Conservation (phyloP, 2,113 vertebrate genomes). For the Glaucomys volans region DNA sequence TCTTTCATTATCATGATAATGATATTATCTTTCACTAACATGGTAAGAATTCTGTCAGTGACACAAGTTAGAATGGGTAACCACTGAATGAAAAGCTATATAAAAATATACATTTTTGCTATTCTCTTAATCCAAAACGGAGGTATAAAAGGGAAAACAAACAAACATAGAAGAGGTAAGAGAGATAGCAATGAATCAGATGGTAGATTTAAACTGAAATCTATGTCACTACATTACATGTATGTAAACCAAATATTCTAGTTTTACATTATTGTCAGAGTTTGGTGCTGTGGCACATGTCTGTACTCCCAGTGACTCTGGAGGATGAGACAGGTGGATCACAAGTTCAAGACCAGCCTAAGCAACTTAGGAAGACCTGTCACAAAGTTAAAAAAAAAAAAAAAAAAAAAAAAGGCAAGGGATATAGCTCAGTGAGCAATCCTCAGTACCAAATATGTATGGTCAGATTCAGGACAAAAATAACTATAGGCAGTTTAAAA, state of each 20-base stretch:
- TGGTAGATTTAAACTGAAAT: neutral
- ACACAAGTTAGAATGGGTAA: neutral
- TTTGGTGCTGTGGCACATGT: too few relatives aligned
- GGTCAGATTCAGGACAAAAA: neutral
- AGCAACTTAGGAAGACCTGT: too few relatives aligned
- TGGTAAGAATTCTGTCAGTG: neutral
- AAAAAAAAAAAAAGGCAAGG: too few relatives aligned
- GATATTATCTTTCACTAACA: too few relatives aligned
- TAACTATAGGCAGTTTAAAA: neutral
- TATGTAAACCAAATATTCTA: neutral
- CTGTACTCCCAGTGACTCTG: too few relatives aligned
- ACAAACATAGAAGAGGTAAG: neutral
- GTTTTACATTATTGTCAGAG: neutral
- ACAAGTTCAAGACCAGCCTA: too few relatives aligned
- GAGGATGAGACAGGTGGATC: too few relatives aligned
- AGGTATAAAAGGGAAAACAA: neutral
- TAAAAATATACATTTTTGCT: too few relatives aligned
- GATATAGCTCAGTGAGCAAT: too few relatives aligned
- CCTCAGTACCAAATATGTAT: neutral
- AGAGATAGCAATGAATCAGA: neutral
- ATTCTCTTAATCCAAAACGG: neutral
- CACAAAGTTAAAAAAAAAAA: too few relatives aligned
- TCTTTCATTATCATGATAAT: too few relatives aligned
- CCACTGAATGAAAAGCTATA: neutral
- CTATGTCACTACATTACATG: neutral